Conservation (phyloP, 2,888 invertebrate genomes). For the Pantelozetes paolii region DNA sequence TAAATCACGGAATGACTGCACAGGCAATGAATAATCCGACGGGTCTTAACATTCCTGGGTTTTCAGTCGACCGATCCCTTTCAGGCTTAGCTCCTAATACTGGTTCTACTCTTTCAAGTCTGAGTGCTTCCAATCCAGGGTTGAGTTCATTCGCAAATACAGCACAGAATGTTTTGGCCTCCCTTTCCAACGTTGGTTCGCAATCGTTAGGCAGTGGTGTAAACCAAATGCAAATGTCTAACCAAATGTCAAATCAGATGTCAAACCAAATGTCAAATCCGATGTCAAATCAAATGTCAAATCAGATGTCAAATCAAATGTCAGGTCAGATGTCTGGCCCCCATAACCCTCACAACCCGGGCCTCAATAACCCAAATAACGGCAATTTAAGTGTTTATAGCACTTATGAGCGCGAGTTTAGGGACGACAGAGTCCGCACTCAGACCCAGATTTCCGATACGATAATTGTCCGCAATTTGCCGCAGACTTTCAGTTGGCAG, state of each 20-base stretch:
- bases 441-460: conserved; percentile 44
- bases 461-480: conserved; percentile 46
- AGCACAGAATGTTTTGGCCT: conserved; percentile 38
- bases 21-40: background rate
- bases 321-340: too few relatives aligned
- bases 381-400: conserved; percentile 42
- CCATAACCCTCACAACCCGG: conserved; percentile 7
- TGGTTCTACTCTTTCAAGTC: background rate
- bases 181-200: conserved; percentile 12
- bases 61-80: conserved; percentile 33
- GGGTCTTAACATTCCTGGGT: conserved; percentile 32
- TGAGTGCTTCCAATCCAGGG: conserved; percentile 1
- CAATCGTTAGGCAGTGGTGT: conserved; percentile 6
- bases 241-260: background rate
- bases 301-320: background rate
- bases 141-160: conserved; percentile 27
- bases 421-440: conserved; percentile 29
- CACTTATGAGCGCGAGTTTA: conserved; percentile 41
- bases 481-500: conserved; percentile 46
- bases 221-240: conserved; percentile 13
- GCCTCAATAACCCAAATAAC: conserved; percentile 32
- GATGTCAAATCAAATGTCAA: conserved; percentile 7
- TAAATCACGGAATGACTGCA: background rate
- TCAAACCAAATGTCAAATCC: too few relatives aligned
- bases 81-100: background rate